Percentiles rank a stretch among this genome's conserved stretches.
Evolutionary conservation across 2,797 vertebrate genomes (phyloP).

Genomic region (Columba guinea): DNA sequence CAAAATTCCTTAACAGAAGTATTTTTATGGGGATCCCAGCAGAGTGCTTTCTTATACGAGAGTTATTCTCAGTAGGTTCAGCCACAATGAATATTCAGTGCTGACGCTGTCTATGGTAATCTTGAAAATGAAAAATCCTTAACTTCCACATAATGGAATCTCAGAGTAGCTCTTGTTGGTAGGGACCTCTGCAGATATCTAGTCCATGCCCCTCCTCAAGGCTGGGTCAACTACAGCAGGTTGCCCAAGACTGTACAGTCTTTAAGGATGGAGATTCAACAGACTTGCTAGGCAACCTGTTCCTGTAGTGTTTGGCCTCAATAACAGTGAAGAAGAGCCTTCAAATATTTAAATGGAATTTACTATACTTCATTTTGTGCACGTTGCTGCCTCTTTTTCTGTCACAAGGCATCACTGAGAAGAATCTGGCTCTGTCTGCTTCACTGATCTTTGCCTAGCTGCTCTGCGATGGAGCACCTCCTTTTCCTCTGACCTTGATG

Average conservation of each 20-base stretch:
- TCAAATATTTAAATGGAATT: not conserved
- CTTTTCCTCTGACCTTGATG: not conserved
- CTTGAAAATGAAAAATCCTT: not conserved
- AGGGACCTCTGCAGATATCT: not conserved
- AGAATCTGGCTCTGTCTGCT: not conserved
- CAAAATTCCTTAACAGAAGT: constrained; percentile 4
- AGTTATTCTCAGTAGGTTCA: constrained; percentile 16
- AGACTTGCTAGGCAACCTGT: not conserved
- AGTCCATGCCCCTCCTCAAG: not conserved
- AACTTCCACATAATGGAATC: not conserved
- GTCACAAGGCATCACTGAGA: not conserved
- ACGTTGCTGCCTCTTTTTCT: not conserved
- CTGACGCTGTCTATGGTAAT: not conserved
- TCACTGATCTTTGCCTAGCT: not conserved
- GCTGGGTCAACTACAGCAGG: not conserved
- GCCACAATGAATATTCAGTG: not conserved
- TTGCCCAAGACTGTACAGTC: not conserved
- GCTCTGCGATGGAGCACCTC: not conserved
- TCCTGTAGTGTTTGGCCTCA: not conserved
- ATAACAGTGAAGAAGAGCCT: not conserved
- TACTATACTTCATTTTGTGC: not conserved
- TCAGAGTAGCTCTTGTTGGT: not conserved
- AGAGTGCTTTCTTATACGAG: not conserved
- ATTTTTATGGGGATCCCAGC: constrained; percentile 25
- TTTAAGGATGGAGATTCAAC: not conserved